Evolutionary conservation across 2,113 vertebrate genomes (phyloP), one percentile per base, ranked within the genome.

Genomic region (Elephas maximus): DNA sequence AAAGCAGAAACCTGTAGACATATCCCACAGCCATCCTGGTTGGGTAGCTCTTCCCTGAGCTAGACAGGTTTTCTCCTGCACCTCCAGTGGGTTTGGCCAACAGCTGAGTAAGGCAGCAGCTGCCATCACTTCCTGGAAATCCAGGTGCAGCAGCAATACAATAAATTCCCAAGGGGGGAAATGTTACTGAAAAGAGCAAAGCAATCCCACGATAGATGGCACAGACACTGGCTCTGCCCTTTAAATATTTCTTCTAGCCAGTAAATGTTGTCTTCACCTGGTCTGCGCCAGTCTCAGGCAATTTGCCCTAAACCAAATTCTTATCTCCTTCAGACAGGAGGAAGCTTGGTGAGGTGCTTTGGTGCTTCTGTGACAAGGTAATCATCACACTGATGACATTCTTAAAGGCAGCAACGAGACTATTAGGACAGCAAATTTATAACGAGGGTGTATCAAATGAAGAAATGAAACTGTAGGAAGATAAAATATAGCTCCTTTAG

Each of bases 381-480:
- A 93, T 76, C 20, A 77, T 44, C 74, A 97, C 53, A 65, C 48
- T 82, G 88, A 76, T 85, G 92, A 87, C 78, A 96, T 97, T 95
- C 94, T 97, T 96, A 96, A 96, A 95, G 79, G 82, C 91, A 96
- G 92, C 94, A 97, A 88, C 45, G 97, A 97, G 97, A 93, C 11
- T 96, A 94, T 76, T 96, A 91, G 97, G 95, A 53, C 84, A 96
- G 98, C 95, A 96, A 96, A 96, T 93, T 53, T 85, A 80, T 71
- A 95, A 96, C 88, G 92, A 17, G 74, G 79, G 89, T 90, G 63
- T 96, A 96, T 93, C 88, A 97, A 98, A 96, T 97, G 63, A 97
- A 96, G 81, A 95, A 97, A 98, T 97, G 91, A 98, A 94, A 96
- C 84, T 97, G 84, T 94, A 96, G 95, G 92, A 82, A 96, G 94